phyloP scores from a whole-genome alignment of 2,888 invertebrate species.

The Pollenia angustigena region DNA sequence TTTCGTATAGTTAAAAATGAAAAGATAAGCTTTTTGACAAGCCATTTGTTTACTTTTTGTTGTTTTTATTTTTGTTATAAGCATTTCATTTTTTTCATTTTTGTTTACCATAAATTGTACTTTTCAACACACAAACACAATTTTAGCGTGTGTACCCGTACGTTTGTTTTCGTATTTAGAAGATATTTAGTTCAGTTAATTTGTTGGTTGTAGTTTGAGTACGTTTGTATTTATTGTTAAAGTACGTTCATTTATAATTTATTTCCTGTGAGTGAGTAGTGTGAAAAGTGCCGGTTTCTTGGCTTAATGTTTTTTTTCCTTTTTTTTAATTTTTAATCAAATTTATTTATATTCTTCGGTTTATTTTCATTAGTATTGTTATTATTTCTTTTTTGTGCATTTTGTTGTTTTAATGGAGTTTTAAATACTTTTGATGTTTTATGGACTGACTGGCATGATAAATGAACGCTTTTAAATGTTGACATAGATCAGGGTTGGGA shows the following conservation, averaged over 20 bases:
- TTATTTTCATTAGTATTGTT: neutral
- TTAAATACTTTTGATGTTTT: constrained; percentile 45
- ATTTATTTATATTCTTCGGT: constrained; percentile 22
- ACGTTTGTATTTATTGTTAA: neutral
- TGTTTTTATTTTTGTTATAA: constrained; percentile 40
- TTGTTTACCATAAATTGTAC: constrained; percentile 56
- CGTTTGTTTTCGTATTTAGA: constrained; percentile 13
- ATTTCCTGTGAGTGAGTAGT: constrained; percentile 58
- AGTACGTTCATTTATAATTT: constrained; percentile 60
- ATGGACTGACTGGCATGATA: constrained; percentile 18
- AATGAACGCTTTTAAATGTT: constrained; percentile 60
- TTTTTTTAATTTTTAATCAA: constrained; percentile 15
- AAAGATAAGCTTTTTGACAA: constrained; percentile 72
- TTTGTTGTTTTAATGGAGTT: constrained; percentile 52
- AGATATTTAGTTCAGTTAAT: constrained; percentile 41
- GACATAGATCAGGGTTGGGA: constrained; percentile 64
- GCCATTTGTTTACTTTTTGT: constrained; percentile 67
- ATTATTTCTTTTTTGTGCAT: constrained; percentile 1
- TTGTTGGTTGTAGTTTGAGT: constrained; percentile 5
- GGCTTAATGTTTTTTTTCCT: neutral
- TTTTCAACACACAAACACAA: constrained; percentile 34
- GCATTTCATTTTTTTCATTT: constrained; percentile 44
- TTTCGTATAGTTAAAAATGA: constrained; percentile 56
- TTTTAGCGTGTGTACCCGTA: neutral
- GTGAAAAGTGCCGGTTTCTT: constrained; percentile 47